These are phyloP conservation scores for Drosophila orosa DNA, from an alignment of 1,140 invertebrate species.

Conservation along the genomic window DNA sequence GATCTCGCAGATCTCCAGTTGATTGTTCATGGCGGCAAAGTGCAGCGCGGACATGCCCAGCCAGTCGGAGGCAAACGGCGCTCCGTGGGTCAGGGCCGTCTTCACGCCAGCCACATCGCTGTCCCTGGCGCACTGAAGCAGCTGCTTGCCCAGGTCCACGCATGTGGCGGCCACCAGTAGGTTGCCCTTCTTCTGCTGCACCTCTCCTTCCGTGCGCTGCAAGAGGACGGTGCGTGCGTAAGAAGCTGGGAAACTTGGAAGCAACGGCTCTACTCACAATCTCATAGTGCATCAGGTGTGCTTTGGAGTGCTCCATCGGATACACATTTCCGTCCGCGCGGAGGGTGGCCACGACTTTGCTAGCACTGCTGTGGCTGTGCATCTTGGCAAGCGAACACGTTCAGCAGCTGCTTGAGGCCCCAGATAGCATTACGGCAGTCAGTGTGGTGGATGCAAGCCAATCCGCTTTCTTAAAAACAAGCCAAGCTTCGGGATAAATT, in stretches of 20 bases:
- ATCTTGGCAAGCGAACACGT: conserved; percentile 57
- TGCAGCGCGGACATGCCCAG: conserved; percentile 95
- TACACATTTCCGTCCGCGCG: conserved; percentile 79
- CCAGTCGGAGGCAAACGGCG: conserved; percentile 97
- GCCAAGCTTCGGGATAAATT: conserved; percentile 22
- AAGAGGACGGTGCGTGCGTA: neutral
- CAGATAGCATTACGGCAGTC: conserved; percentile 49
- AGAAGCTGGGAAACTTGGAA: neutral
- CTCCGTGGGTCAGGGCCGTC: conserved; percentile 93
- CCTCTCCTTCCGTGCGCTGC: conserved; percentile 73
- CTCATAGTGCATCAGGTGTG: conserved; percentile 71
- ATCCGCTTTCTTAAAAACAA: conserved; percentile 16
- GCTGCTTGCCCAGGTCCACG: conserved; percentile 88
- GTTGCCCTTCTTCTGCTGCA: conserved; percentile 53
- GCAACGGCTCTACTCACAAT: conserved; percentile 60
- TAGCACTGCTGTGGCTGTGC: conserved; percentile 55
- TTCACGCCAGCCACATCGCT: conserved; percentile 91
- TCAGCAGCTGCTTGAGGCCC: conserved; percentile 26
- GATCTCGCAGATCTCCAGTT: conserved; percentile 92
- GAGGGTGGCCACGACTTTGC: conserved; percentile 79
- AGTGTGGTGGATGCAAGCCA: conserved; percentile 10
- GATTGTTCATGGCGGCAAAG: conserved; percentile 93
- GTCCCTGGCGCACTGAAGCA: conserved; percentile 91
- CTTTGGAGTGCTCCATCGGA: conserved; percentile 61
- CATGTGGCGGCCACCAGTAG: conserved; percentile 59